Conservation (phyloP, 92 coral and sea anemone species). For the Micromussa lordhowensis region DNA sequence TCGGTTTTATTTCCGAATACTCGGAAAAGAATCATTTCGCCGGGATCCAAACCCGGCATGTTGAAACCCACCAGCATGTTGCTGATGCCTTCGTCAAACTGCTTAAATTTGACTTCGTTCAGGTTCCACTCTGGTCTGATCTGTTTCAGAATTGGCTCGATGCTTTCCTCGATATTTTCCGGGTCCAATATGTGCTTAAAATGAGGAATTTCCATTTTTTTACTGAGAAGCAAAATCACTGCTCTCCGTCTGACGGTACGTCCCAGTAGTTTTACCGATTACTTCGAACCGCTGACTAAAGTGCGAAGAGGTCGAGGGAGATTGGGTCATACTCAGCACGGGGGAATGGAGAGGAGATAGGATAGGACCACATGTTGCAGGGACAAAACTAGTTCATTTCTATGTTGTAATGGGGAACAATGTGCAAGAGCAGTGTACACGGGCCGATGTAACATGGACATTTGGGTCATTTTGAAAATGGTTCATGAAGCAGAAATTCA, state of each 20-base stretch:
- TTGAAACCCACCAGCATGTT: conserved; percentile 90
- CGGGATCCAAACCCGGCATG: conserved; percentile 56
- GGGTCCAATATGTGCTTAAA: conserved; percentile 71
- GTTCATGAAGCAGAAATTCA: no score
- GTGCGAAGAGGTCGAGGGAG: background rate
- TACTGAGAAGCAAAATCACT: no score
- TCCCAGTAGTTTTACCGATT: background rate
- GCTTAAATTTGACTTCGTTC: conserved; percentile 74
- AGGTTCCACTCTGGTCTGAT: conserved; percentile 75
- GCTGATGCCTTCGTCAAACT: conserved; percentile 94
- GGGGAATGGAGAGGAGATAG: no score
- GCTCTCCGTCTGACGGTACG: no score
- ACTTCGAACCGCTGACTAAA: background rate
- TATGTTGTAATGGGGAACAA: no score
- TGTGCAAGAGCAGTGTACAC: no score
- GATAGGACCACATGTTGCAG: no score
- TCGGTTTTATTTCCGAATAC: conserved; percentile 95
- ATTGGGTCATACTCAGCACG: no score
- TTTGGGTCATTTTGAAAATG: no score
- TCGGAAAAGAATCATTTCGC: conserved; percentile 87
- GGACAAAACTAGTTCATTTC: no score
- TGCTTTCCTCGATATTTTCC: conserved; percentile 70
- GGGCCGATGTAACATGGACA: no score
- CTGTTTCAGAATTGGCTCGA: conserved; percentile 72
- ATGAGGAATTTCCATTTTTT: conserved; percentile 77